Percentiles rank a stretch among this genome's conserved stretches.
Conservation (phyloP, 2,797 vertebrate genomes). For the Botia kubotai region DNA sequence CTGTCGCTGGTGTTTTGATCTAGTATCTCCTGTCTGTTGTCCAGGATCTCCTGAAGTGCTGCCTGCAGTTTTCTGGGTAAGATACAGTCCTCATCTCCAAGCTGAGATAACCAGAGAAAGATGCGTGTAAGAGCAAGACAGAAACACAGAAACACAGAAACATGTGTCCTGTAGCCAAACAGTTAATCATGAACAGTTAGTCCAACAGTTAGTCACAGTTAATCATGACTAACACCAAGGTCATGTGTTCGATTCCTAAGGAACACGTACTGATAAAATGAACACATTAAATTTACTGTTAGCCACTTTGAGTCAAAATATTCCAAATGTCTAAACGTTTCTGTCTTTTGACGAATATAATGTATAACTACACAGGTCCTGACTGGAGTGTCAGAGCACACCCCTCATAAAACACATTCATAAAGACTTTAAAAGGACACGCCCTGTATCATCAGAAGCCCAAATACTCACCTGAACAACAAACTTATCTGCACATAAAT, state of each 20-base stretch:
- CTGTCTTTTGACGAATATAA: slow-evolving; percentile 16
- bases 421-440: slow-evolving; percentile 36
- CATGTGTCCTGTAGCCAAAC: too few relatives aligned
- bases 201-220: too few relatives aligned
- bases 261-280: too few relatives aligned
- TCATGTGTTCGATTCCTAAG: too few relatives aligned
- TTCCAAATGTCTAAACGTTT: too few relatives aligned
- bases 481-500: slow-evolving; percentile 93
- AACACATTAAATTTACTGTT: too few relatives aligned
- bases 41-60: slow-evolving; percentile 90
- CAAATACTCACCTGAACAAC: slow-evolving; percentile 85
- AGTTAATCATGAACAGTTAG: too few relatives aligned
- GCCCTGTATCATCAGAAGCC: slow-evolving; percentile 12
- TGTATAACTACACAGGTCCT: slow-evolving; percentile 29
- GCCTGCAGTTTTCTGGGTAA: slow-evolving; percentile 95
- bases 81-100: slow-evolving; percentile 95
- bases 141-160: background rate
- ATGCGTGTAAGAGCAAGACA: background rate
- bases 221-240: too few relatives aligned
- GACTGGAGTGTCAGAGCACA: slow-evolving; percentile 40
- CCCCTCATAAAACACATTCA: slow-evolving; percentile 29
- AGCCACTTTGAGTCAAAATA: too few relatives aligned
- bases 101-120: slow-evolving; percentile 68
- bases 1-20: slow-evolving; percentile 69
- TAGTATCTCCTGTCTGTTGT: slow-evolving; percentile 88